Evolutionary conservation across 2,888 invertebrate species (phyloP).

Genomic region (Balanococcus diminutus): DNA sequence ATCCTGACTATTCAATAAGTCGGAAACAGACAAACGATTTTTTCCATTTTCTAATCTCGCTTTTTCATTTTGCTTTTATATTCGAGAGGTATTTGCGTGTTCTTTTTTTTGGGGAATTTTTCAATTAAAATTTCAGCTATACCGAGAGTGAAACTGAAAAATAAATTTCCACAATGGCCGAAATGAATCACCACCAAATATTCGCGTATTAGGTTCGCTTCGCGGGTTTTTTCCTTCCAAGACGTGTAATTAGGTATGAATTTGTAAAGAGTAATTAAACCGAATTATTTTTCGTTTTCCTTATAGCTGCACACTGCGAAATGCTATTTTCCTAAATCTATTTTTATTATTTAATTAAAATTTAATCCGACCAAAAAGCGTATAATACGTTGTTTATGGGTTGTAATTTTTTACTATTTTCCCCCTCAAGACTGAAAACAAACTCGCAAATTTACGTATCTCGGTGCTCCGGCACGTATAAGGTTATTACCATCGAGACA

Average conservation of each 20-base stretch:
- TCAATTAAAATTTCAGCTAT: conserved; percentile 10
- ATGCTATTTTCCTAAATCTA: neutral
- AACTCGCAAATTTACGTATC: neutral
- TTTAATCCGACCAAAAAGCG: conserved; percentile 23
- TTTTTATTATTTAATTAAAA: conserved; percentile 39
- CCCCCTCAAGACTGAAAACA: neutral
- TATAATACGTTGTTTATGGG: conserved; percentile 31
- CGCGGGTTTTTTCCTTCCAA: neutral
- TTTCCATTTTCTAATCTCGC: neutral
- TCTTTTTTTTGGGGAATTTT: conserved; percentile 32
- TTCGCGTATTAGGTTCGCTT: neutral
- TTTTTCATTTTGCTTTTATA: neutral
- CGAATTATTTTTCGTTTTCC: conserved; percentile 19
- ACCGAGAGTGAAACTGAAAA: neutral
- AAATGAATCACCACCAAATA: conserved; percentile 13
- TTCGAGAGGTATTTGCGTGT: neutral
- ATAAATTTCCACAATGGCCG: conserved; percentile 1
- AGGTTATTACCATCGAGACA: neutral
- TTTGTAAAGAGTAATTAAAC: conserved; percentile 39
- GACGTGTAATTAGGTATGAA: conserved; percentile 38
- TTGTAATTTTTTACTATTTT: conserved; percentile 12
- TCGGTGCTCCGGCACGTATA: neutral
- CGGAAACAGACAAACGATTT: neutral
- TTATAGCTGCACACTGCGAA: neutral
- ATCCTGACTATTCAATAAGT: neutral